Conservation (phyloP, 2,888 invertebrate species). For the Schizaphis graminum region DNA sequence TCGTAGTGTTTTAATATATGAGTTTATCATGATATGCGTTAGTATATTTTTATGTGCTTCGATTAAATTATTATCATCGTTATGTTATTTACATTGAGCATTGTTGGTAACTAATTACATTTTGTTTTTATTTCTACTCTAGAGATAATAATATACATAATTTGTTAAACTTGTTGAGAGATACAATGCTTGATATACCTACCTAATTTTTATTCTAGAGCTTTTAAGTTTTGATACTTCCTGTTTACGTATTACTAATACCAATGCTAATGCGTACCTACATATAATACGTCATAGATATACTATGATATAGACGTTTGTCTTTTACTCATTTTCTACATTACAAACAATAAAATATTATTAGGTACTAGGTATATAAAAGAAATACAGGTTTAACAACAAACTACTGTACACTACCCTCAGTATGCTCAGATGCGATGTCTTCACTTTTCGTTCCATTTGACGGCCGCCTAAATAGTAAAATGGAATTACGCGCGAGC, state of each 20-base stretch:
- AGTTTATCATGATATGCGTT: background rate
- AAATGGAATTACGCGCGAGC: background rate
- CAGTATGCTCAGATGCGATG: background rate
- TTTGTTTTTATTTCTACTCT: background rate
- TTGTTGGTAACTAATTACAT: background rate
- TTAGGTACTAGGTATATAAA: background rate
- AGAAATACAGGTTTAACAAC: background rate
- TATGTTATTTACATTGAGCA: background rate
- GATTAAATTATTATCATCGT: background rate
- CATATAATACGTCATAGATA: background rate
- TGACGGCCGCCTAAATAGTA: background rate
- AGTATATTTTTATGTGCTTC: background rate
- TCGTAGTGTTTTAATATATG: background rate
- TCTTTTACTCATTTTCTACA: background rate
- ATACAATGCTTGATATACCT: background rate
- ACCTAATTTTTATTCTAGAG: background rate
- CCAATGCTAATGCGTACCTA: too few relatives aligned
- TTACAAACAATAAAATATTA: background rate
- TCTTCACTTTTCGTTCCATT: slow-evolving; percentile 4
- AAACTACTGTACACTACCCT: background rate
- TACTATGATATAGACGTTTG: background rate
- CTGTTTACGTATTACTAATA: background rate
- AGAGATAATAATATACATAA: background rate
- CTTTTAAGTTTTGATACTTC: background rate
- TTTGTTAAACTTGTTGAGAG: background rate